Base-by-base conservation (phyloP, 2,113 vertebrate species). In the Delphinus delphis region DNA sequence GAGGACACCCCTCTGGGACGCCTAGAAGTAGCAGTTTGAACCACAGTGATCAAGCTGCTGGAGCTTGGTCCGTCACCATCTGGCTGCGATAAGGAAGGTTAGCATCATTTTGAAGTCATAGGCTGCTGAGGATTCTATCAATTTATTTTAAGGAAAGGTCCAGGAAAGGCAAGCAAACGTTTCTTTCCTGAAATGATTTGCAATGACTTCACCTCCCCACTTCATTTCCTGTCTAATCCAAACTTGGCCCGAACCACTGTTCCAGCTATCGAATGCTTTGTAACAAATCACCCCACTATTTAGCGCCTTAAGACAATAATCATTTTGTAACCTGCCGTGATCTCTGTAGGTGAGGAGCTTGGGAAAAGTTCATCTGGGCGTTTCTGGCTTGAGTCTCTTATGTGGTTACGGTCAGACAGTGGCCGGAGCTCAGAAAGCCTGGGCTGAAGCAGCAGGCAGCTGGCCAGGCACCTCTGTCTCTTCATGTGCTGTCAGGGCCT, bases 311-410 rank as follows among this genome's bases (percentile, higher is more conserved):
- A n/a, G 12, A 63, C 21, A 21, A 13, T 44, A 15, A 13, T 8
- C 15, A 11, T 1, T 90, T 15, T 53, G 50, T 62, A 17, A 53
- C 7, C 38, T 62, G 58, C 41, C 33, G 0, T 2, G 47, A 26
- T 60, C 68, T 77, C 50, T 68, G 33, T 6, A 41, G 62, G 38
- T 33, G 13, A 60, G 41, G 79, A 60, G 60, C 67, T 38, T 33
- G 77, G 36, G 76, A n/a, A 87, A 60, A 8, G 9, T n/a, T 68
- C 11, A 2, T 12, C 3, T 3, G 38, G 31, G 36, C 0, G 0
- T 23, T 55, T 67, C 36, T 5, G 17, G 26, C 41, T 86, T 33
- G 10, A 1, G 13, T 38, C 44, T 36, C 12, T 5, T 3, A 2
- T 6, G 15, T 26, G 47, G 55, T n/a, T 47, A 33, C 5, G 8